Evolutionary conservation across 2,797 vertebrate genomes (phyloP).

Genomic region (Lepidocolaptes lacrymiger): DNA sequence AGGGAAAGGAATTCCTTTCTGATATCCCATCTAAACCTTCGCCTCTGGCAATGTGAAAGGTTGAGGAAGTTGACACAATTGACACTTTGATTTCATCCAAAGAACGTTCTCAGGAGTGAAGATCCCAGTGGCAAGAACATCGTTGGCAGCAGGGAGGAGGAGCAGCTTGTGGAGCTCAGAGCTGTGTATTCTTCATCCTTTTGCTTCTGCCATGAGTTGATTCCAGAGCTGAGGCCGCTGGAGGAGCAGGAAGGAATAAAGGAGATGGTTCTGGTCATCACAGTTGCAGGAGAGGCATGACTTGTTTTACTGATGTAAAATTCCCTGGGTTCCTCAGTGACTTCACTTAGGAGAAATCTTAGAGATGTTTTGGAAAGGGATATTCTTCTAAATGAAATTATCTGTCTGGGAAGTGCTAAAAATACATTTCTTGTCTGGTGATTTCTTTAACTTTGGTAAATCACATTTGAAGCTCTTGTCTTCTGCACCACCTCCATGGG

Average conservation of each 20-base stretch:
- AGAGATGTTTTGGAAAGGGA: background rate
- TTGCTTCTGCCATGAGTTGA: background rate
- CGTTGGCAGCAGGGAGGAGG: background rate
- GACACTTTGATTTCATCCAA: background rate
- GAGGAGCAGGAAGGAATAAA: background rate
- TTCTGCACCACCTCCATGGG: background rate
- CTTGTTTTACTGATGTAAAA: background rate
- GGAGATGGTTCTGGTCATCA: background rate
- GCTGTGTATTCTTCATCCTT: background rate
- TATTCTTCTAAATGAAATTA: background rate
- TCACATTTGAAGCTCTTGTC: background rate
- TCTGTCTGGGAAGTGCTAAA: background rate
- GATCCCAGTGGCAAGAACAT: fast-evolving
- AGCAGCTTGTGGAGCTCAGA: background rate
- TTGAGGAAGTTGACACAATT: background rate
- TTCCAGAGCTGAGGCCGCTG: background rate
- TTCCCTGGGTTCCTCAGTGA: background rate
- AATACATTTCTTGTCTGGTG: background rate
- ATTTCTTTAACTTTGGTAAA: background rate
- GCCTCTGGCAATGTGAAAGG: background rate
- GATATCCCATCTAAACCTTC: fast-evolving
- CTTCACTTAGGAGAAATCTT: background rate
- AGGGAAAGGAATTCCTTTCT: background rate
- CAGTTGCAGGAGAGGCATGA: background rate
- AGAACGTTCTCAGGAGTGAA: background rate